A percentile compares a stretch with the other conserved stretches of the same genome.
phyloP scores from a whole-genome alignment of 1,140 invertebrate genomes.

The Mya arenaria region DNA sequence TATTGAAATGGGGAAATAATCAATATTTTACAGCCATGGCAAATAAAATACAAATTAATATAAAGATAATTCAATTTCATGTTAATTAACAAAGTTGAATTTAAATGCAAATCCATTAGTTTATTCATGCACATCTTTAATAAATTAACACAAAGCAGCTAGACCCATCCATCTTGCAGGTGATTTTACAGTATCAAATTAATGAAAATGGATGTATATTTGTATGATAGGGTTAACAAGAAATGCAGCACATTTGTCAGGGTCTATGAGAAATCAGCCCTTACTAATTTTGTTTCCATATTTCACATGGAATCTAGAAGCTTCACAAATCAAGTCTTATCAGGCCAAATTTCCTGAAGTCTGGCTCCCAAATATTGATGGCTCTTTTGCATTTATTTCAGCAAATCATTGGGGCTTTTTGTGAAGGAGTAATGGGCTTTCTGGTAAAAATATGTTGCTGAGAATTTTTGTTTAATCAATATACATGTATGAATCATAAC shows the following conservation, averaged over 20 bases:
- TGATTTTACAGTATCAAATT: no score
- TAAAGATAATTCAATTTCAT: no score
- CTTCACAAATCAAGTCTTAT: background rate
- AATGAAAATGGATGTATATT: no score
- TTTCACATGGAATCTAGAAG: background rate
- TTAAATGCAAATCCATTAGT: no score
- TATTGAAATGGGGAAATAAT: no score
- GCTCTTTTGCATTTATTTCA: background rate
- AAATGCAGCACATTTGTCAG: background rate
- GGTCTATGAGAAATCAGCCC: background rate
- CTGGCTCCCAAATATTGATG: background rate
- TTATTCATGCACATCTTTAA: no score
- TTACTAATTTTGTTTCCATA: background rate
- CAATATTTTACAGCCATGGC: no score
- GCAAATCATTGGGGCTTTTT: background rate
- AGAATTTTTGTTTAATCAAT: slow-evolving; percentile 52
- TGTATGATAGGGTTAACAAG: background rate
- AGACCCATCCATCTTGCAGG: no score
- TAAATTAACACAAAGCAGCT: no score
- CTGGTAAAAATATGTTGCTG: background rate
- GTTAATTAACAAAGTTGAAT: no score
- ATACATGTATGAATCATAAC: slow-evolving; percentile 52
- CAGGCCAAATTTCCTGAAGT: background rate
- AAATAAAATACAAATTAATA: no score
- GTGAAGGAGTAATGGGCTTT: background rate